Percentiles rank a stretch among this genome's conserved stretches.
Evolutionary conservation across 2,888 invertebrate genomes (phyloP).

Genomic region (Heliconius charithonia): DNA sequence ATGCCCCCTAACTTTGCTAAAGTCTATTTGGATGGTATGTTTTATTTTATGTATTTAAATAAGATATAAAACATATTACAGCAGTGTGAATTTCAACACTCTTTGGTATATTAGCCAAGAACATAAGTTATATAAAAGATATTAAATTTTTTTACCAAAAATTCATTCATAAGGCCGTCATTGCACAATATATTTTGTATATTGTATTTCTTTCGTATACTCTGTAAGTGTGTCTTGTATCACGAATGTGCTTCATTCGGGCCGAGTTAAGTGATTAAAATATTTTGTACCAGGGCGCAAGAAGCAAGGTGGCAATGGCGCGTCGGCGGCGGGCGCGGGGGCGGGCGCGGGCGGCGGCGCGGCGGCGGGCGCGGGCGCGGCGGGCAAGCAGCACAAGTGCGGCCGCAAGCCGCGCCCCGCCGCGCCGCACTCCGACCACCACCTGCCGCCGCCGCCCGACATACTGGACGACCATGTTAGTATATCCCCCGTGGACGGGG

Average conservation of each 20-base stretch:
- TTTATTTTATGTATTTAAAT: background rate
- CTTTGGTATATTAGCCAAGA: too few species aligned
- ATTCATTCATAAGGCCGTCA: too few species aligned
- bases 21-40: slow-evolving; percentile 71
- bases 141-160: too few species aligned
- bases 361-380: slow-evolving; percentile 38
- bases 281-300: slow-evolving; percentile 48
- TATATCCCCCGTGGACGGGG: slow-evolving; percentile 28
- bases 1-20: slow-evolving; percentile 66
- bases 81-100: too few species aligned
- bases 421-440: slow-evolving; percentile 75
- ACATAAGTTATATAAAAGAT: too few species aligned
- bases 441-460: slow-evolving; percentile 80
- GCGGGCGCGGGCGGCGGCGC: slow-evolving; percentile 32
- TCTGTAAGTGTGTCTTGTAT: too few species aligned
- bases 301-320: slow-evolving; percentile 46
- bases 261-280: too few species aligned
- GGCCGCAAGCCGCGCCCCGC: slow-evolving; percentile 74
- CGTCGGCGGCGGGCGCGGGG: slow-evolving; percentile 54
- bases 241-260: too few species aligned
- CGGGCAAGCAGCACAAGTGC: slow-evolving; percentile 74
- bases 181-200: background rate
- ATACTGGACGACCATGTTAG: slow-evolving; percentile 72
- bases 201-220: background rate
- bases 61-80: too few species aligned